Evolutionary conservation across 2,797 vertebrate species (phyloP).

Genomic region (Scleropages formosus): DNA sequence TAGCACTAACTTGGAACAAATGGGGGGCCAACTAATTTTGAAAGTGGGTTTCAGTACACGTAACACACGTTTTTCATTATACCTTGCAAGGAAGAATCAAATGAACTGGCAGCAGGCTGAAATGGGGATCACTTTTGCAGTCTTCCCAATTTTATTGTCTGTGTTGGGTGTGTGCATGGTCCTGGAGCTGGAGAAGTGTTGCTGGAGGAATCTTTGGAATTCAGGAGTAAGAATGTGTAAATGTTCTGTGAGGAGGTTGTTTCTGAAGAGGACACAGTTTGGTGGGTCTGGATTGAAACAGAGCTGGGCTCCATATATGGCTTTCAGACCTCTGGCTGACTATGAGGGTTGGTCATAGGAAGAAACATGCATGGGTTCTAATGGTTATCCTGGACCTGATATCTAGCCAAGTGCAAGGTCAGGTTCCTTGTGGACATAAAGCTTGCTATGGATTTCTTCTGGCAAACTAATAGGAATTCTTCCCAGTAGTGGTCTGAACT

Average conservation of each 20-base stretch:
- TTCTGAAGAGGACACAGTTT: neutral
- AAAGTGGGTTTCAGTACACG: constrained; percentile 4
- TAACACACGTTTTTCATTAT: neutral
- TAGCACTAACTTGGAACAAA: too few relatives aligned
- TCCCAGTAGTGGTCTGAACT: too few relatives aligned
- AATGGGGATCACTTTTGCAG: neutral
- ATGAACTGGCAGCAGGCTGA: neutral
- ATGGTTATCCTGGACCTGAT: neutral
- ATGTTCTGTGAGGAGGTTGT: neutral
- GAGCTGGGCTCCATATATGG: too few relatives aligned
- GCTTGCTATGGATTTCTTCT: too few relatives aligned
- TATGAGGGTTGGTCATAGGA: too few relatives aligned
- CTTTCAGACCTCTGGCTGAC: too few relatives aligned
- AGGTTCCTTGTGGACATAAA: neutral
- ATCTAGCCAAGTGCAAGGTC: neutral
- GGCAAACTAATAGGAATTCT: too few relatives aligned
- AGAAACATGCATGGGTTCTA: neutral
- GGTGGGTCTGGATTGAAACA: neutral
- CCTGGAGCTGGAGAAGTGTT: neutral
- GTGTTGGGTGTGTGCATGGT: neutral
- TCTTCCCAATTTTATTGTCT: neutral
- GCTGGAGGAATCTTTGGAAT: constrained; percentile 6
- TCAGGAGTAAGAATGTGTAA: neutral
- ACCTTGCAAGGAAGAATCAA: neutral
- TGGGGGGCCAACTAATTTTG: neutral